These are phyloP conservation scores for Lepas anatifera DNA, from an alignment of 2,888 invertebrate genomes.

Conservation along the genomic window DNA sequence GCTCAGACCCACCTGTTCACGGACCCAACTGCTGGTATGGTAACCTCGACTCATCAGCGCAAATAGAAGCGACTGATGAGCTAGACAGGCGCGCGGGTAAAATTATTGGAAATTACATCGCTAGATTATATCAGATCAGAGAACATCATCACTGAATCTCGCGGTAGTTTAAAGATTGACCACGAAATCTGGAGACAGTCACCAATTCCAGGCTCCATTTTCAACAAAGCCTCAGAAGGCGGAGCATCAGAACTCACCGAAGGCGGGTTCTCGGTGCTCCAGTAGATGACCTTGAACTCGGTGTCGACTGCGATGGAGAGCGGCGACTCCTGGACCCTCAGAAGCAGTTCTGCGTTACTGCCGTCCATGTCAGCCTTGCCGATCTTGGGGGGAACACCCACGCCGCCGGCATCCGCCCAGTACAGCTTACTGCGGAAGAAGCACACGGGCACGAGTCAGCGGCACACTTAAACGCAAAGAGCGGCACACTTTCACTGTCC, in stretches of 20 bases:
- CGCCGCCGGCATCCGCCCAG: constrained; percentile 93
- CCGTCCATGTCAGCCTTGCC: constrained; percentile 84
- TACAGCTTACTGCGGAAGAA: constrained; percentile 56
- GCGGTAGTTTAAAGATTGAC: too few relatives aligned
- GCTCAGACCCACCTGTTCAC: too few relatives aligned
- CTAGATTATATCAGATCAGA: background rate
- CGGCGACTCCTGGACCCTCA: constrained; percentile 48
- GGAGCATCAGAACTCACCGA: constrained; percentile 44
- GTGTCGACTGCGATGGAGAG: constrained; percentile 70
- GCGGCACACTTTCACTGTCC: too few relatives aligned
- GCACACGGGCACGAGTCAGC: background rate
- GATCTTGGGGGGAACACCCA: constrained; percentile 75
- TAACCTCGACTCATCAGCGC: too few relatives aligned
- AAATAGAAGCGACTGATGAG: too few relatives aligned
- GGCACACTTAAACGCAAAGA: too few relatives aligned
- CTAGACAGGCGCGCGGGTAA: too few relatives aligned
- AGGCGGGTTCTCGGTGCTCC: constrained; percentile 64
- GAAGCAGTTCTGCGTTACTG: constrained; percentile 56
- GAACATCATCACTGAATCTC: background rate
- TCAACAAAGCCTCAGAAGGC: too few relatives aligned
- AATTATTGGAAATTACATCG: too few relatives aligned
- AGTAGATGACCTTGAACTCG: constrained; percentile 72
- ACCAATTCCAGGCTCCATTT: too few relatives aligned
- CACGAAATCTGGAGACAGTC: too few relatives aligned
- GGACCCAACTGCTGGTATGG: too few relatives aligned